A percentile compares a stretch with the other conserved stretches of the same genome.
Evolutionary conservation across 2,797 vertebrate genomes (phyloP).

Genomic region (Pseudomugil gertrudae): DNA sequence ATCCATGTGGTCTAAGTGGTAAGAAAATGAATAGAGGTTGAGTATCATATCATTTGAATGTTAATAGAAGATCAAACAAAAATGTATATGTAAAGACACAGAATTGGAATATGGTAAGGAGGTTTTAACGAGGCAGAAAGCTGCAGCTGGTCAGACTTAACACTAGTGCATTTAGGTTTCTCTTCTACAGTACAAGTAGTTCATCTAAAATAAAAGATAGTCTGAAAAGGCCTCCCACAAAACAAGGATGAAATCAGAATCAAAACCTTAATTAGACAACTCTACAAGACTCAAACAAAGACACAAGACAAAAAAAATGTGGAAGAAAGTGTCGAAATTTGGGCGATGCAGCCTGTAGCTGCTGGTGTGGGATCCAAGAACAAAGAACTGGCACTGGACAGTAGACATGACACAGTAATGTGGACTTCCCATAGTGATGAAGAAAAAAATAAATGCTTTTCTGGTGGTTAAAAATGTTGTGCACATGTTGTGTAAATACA

Average conservation of each 20-base stretch:
- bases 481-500: no score
- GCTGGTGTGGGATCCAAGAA: constrained; percentile 24
- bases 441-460: no score
- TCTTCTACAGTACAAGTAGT: neutral
- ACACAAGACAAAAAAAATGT: no score
- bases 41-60: neutral
- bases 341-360: constrained; percentile 15
- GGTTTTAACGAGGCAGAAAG: no score
- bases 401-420: constrained; percentile 6
- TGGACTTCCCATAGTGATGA: constrained; percentile 65
- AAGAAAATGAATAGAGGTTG: neutral
- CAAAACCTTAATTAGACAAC: neutral
- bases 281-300: neutral
- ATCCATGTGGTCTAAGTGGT: neutral
- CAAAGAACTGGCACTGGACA: constrained; percentile 6
- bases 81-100: neutral
- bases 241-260: neutral
- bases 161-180: neutral
- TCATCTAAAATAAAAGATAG: neutral
- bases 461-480: no score
- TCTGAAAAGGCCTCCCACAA: neutral
- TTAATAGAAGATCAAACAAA: neutral
- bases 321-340: neutral
- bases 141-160: neutral
- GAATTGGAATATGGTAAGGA: no score